A percentile compares a stretch with the other conserved stretches of the same genome.
These are phyloP conservation scores for Balaeniceps rex DNA, from an alignment of 2,113 vertebrate genomes.

Conservation along the genomic window DNA sequence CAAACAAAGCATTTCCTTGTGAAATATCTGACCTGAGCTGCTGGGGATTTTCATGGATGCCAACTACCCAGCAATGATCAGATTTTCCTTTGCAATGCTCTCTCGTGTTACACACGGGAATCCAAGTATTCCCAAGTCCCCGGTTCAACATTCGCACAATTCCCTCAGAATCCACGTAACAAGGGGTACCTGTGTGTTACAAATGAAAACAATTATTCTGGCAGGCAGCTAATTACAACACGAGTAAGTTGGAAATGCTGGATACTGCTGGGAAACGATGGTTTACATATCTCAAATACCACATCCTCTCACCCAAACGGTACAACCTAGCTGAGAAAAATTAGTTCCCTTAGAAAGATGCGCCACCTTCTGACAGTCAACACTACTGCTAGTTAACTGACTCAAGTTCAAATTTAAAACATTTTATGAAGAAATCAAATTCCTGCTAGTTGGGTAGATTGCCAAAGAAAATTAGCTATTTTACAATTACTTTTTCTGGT, in stretches of 20 bases:
- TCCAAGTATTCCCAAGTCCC: slow-evolving; percentile 85
- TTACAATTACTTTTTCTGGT: background rate
- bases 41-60: slow-evolving; percentile 91
- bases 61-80: slow-evolving; percentile 95
- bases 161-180: slow-evolving; percentile 88
- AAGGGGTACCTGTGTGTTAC: slow-evolving; percentile 81
- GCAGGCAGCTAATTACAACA: background rate
- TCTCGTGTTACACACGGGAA: slow-evolving; percentile 86
- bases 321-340: background rate
- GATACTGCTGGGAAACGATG: background rate
- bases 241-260: background rate
- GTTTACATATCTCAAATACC: rapidly evolving
- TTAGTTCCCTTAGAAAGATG: background rate
- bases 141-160: slow-evolving; percentile 89
- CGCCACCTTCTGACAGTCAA: slow-evolving; percentile 49
- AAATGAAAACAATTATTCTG: background rate
- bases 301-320: background rate
- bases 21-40: slow-evolving; percentile 85
- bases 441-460: background rate
- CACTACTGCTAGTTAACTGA: background rate
- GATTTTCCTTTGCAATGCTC: slow-evolving; percentile 93
- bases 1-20: background rate
- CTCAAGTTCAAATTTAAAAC: background rate
- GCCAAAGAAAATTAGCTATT: background rate
- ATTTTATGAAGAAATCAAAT: background rate